Percentiles rank a stretch among this genome's conserved stretches.
phyloP scores from a whole-genome alignment of 2,797 vertebrate genomes.

The Melanotaenia nigrans region DNA sequence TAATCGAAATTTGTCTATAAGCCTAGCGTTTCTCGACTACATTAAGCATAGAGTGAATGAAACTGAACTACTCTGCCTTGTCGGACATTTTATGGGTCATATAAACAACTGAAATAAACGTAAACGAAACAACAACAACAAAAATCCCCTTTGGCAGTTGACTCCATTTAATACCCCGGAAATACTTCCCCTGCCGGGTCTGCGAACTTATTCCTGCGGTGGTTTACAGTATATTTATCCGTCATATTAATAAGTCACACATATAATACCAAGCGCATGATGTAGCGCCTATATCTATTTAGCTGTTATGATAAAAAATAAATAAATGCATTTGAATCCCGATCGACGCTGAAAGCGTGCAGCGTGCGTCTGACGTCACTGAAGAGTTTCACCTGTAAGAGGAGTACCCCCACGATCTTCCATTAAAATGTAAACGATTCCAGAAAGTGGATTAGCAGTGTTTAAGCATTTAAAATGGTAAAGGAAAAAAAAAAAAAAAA shows the following conservation, averaged over 20 bases:
- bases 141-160: background rate
- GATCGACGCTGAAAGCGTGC: conserved; percentile 36
- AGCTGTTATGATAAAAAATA: background rate
- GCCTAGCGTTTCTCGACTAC: background rate
- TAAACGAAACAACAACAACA: background rate
- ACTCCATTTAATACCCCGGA: conserved; percentile 42
- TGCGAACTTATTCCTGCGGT: conserved; percentile 5
- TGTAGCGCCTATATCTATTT: background rate
- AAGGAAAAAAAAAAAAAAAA: background rate
- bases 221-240: too few species aligned
- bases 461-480: background rate
- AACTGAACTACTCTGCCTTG: background rate
- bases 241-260: background rate
- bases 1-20: background rate
- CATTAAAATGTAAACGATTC: background rate
- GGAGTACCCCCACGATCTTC: conserved; percentile 24
- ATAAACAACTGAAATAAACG: background rate
- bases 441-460: background rate
- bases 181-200: background rate
- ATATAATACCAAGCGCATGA: too few species aligned
- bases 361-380: conserved; percentile 55
- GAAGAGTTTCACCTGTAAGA: conserved; percentile 33
- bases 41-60: background rate
- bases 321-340: conserved; percentile 19
- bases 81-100: background rate